A percentile compares a stretch with the other conserved stretches of the same genome.
These are phyloP conservation scores for Athalia rosae DNA, from an alignment of 2,888 invertebrate species.

Conservation along the genomic window DNA sequence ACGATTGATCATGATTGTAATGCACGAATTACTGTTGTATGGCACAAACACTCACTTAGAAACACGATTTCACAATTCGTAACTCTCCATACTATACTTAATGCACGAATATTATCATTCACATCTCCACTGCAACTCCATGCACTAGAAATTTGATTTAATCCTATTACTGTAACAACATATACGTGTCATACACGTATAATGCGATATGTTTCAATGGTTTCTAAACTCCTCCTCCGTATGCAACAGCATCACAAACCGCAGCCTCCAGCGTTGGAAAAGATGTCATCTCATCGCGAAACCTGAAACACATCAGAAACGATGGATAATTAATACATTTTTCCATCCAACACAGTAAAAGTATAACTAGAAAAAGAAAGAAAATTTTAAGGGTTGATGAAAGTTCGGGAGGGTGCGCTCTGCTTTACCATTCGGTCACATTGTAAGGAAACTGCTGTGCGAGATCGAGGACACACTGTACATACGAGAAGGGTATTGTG, in stretches of 20 bases:
- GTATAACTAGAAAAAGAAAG: no score
- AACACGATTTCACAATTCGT: background rate
- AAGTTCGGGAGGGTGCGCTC: no score
- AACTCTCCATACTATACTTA: background rate
- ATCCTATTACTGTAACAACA: no score
- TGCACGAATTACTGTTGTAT: slow-evolving; percentile 7
- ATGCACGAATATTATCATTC: background rate
- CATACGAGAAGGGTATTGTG: no score
- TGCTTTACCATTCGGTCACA: no score
- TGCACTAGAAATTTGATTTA: no score
- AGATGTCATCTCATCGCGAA: slow-evolving; percentile 31
- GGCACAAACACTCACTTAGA: background rate
- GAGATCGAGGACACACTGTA: no score
- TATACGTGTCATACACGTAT: no score
- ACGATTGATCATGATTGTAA: background rate
- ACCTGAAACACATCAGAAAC: slow-evolving; percentile 17
- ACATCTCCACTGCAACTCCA: no score
- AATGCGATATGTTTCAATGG: background rate
- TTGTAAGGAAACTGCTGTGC: no score
- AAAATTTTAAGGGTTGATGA: no score
- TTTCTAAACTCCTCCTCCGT: background rate
- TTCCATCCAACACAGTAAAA: no score
- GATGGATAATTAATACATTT: background rate
- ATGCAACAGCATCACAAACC: background rate
- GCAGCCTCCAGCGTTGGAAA: slow-evolving; percentile 12